These are phyloP conservation scores for Cataglyphis hispanica DNA, from an alignment of 1,140 invertebrate species.

Conservation along the genomic window DNA sequence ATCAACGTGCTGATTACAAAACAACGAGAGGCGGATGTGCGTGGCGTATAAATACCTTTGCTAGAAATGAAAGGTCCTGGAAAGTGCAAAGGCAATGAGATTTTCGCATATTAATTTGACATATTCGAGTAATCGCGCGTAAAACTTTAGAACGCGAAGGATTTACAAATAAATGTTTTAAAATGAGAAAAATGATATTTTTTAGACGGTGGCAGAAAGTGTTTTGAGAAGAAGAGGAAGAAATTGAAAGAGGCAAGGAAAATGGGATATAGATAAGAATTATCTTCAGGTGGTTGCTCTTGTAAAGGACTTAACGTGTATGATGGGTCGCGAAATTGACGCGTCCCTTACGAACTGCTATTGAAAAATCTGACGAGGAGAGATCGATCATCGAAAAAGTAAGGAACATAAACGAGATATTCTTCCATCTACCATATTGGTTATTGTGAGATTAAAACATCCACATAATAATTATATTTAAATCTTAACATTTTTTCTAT, in stretches of 20 bases:
- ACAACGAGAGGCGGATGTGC: conserved; percentile 49
- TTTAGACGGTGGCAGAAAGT: neutral
- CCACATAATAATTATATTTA: neutral
- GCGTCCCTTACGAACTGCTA: conserved; percentile 46
- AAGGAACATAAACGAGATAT: conserved; percentile 13
- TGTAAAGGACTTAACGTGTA: conserved; percentile 50
- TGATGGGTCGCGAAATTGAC: conserved; percentile 61
- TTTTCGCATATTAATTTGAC: conserved; percentile 1
- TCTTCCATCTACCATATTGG: neutral
- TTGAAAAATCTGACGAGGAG: conserved; percentile 36
- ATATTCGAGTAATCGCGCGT: neutral
- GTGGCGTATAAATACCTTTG: conserved; percentile 53
- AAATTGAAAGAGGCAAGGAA: conserved; percentile 1
- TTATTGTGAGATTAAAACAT: neutral
- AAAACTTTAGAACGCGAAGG: neutral
- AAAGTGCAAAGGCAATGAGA: neutral
- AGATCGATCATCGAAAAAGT: conserved; percentile 22
- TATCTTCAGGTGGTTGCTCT: conserved; percentile 54
- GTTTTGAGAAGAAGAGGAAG: neutral
- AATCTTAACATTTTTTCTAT: neutral
- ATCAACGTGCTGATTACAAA: conserved; percentile 62
- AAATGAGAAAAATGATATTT: conserved; percentile 23
- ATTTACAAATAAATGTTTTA: neutral
- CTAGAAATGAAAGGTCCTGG: neutral
- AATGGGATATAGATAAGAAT: conserved; percentile 40